Evolutionary conservation across 2,113 vertebrate genomes (phyloP), one percentile per base, ranked within the genome.

Genomic region (Paraplagusia blochii): DNA sequence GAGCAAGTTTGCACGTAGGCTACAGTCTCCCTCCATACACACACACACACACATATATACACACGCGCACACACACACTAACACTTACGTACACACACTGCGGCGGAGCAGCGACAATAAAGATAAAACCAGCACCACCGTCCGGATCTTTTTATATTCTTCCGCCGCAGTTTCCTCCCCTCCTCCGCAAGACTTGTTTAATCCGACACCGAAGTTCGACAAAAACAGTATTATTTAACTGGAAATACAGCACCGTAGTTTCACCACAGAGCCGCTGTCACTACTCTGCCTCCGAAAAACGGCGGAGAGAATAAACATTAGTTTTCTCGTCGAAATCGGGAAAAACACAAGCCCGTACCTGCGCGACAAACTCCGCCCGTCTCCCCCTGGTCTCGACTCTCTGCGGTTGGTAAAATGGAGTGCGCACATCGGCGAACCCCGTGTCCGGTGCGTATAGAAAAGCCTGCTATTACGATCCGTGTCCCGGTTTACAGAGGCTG

Each of bases 1-100:
- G 82, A 83, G 83, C 87, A 80, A 86, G 69, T 88, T 82, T 79
- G 88, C 89, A 90, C 90, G 89, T 89, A 85, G 74, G 74, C 81
- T 79, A 66, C 76, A 65, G 79, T 54, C 63, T 55, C 54, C 51
- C 65, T 66, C 60, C 38, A 55, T 49, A 36, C 73, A 40, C 55
- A 42, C 50, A 34, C 53, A 48, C 58, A 61, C 56, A 62, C 53
- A 46, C 45, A 59, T 46, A 56, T 56, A 62, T 48, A 65, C 65
- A 50, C 68, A 73, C 71, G 79, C 69, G 72, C 43, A 57, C 58
- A 76, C 50, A 69, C 48, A 53, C 57, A 63, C 58, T 4, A 2
- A 71, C 15, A 40, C 53, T 69, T 58, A 73, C 64, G 60, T 55
- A 50, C 69, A 13, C 36, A 44, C 61, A 82, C 59, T 76, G 78